Evolutionary conservation across 2,113 vertebrate genomes (phyloP).

Genomic region (Hydrochoerus hydrochaeris): DNA sequence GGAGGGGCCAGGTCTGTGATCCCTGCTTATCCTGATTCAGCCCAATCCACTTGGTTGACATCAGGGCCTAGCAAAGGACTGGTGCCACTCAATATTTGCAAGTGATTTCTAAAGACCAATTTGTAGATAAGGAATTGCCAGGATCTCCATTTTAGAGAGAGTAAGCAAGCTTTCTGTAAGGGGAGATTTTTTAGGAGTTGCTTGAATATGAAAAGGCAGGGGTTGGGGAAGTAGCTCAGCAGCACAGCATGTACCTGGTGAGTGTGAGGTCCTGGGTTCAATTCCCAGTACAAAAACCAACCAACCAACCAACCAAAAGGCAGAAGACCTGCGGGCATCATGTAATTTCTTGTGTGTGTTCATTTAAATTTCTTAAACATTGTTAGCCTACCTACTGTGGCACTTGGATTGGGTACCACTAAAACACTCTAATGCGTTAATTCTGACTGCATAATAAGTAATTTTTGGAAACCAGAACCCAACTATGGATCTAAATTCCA

Average conservation of each 20-base stretch:
- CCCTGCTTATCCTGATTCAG: background rate
- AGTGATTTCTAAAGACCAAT: background rate
- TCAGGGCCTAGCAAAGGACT: background rate
- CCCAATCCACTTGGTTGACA: background rate
- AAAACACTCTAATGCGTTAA: background rate
- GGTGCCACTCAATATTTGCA: background rate
- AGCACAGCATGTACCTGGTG: no score
- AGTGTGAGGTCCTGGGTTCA: no score
- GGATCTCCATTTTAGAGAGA: background rate
- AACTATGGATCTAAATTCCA: background rate
- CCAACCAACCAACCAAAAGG: background rate
- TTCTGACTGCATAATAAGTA: background rate
- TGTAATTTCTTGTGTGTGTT: background rate
- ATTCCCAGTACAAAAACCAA: no score
- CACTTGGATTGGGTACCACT: background rate
- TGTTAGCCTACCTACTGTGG: background rate
- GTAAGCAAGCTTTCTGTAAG: background rate
- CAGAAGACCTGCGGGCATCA: background rate
- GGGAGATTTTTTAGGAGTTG: background rate
- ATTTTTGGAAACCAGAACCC: background rate
- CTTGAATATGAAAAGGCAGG: background rate
- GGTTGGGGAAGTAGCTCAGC: no score
- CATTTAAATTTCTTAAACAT: background rate
- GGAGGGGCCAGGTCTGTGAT: background rate
- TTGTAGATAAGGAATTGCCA: background rate